phyloP scores from a whole-genome alignment of 2,888 invertebrate species.

The Diaphora mendica region DNA sequence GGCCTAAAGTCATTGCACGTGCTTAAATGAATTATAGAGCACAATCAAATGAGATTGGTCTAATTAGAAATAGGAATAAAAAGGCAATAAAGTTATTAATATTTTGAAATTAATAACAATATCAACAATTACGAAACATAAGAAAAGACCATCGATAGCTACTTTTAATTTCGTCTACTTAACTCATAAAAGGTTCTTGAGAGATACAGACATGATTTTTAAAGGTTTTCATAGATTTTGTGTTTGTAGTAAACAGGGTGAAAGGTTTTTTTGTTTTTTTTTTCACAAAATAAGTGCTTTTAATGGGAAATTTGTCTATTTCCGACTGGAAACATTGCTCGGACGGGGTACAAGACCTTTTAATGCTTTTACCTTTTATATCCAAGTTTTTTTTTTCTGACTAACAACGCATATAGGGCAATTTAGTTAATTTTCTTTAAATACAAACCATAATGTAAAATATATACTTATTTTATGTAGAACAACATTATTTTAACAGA shows the following conservation, averaged over 20 bases:
- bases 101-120: not conserved
- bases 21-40: not conserved
- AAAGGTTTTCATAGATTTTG: not conserved
- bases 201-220: not conserved
- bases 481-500: constrained; percentile 12
- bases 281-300: not conserved
- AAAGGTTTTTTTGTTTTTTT: not conserved
- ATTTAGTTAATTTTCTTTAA: not conserved
- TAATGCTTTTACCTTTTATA: not conserved
- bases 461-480: constrained; percentile 25
- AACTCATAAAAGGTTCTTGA: not conserved
- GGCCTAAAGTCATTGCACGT: constrained; percentile 5
- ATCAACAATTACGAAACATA: not conserved
- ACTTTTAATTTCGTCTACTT: not conserved
- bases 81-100: not conserved
- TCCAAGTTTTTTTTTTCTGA: not conserved
- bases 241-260: not conserved
- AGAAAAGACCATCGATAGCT: not conserved
- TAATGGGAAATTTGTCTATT: not conserved
- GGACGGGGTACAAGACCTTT: not conserved
- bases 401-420: not conserved
- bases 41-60: not conserved
- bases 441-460: constrained; percentile 1
- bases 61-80: not conserved
- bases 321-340: not conserved